These are phyloP conservation scores for Graphium colonna DNA, from an alignment of 2,888 invertebrate genomes.

Conservation along the genomic window DNA sequence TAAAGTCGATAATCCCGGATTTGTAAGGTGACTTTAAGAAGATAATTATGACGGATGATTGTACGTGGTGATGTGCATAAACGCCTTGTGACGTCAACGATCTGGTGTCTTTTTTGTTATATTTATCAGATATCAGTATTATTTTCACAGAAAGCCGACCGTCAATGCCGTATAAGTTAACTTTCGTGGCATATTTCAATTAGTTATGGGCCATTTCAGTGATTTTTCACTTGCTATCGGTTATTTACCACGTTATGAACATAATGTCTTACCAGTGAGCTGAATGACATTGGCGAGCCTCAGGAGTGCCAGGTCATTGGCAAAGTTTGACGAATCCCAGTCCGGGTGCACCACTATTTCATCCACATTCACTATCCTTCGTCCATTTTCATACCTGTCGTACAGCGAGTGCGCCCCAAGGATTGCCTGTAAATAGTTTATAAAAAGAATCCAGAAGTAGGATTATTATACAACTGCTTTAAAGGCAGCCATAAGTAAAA, in stretches of 20 bases:
- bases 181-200: neutral
- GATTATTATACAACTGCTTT: no score
- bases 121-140: neutral
- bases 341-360: constrained; percentile 57
- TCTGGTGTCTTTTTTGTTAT: neutral
- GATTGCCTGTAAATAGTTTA: no score
- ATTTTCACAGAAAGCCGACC: neutral
- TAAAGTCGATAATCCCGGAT: neutral
- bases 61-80: neutral
- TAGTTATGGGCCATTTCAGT: no score
- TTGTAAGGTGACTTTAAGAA: constrained; percentile 1
- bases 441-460: no score
- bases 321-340: constrained; percentile 49
- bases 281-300: constrained; percentile 58
- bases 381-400: constrained; percentile 70
- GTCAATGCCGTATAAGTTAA: neutral
- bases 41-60: constrained; percentile 7
- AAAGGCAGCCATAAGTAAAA: no score
- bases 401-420: constrained; percentile 68
- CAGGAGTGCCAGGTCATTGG: constrained; percentile 60
- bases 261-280: constrained; percentile 47
- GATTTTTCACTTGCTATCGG: no score
- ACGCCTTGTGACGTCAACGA: neutral
- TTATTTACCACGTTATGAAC: neutral
- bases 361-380: constrained; percentile 61